phyloP scores from a whole-genome alignment of 2,113 vertebrate genomes.

The Chiloscyllium plagiosum region DNA sequence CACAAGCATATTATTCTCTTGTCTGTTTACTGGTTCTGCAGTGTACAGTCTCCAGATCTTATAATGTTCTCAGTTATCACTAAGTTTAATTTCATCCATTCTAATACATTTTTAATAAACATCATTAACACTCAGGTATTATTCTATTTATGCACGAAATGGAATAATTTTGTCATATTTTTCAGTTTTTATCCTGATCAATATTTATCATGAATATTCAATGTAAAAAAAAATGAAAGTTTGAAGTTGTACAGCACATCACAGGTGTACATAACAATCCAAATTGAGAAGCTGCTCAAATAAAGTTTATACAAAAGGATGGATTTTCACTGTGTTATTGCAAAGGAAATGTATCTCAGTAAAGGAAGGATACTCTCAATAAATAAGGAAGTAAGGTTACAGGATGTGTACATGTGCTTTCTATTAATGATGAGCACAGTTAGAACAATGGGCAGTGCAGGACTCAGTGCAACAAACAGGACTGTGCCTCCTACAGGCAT shows the following conservation, averaged over 20 bases:
- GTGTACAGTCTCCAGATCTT: neutral
- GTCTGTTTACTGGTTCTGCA: neutral
- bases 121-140: neutral
- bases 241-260: constrained; percentile 52
- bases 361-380: constrained; percentile 79
- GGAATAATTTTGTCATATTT: neutral
- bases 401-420: constrained; percentile 78
- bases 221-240: neutral
- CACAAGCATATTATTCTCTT: neutral
- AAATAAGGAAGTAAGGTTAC: constrained; percentile 77
- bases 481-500: neutral
- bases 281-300: constrained; percentile 70
- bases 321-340: constrained; percentile 55
- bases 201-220: neutral
- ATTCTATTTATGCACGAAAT: neutral
- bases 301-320: constrained; percentile 66
- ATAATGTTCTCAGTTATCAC: neutral
- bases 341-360: constrained; percentile 66
- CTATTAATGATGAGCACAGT: constrained; percentile 70
- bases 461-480: neutral
- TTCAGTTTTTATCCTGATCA: neutral
- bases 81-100: neutral
- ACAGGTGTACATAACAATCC: constrained; percentile 59
- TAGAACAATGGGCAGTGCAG: constrained; percentile 24
- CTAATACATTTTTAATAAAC: neutral